These are phyloP conservation scores for Drosophila mimica DNA, from an alignment of 2,888 invertebrate genomes.

Conservation along the genomic window DNA sequence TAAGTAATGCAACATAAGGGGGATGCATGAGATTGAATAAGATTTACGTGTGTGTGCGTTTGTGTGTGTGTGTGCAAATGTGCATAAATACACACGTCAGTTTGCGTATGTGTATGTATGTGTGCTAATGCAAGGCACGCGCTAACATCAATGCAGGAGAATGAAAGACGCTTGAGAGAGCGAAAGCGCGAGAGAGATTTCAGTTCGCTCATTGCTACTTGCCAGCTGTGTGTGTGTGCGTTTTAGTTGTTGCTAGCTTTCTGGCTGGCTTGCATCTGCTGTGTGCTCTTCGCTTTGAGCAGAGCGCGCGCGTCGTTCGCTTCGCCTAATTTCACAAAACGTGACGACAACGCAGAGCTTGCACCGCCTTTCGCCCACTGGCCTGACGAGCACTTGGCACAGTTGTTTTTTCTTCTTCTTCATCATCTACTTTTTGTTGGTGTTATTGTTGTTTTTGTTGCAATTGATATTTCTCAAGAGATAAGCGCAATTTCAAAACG, in stretches of 20 bases:
- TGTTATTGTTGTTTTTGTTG: constrained; percentile 45
- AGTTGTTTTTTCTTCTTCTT: constrained; percentile 40
- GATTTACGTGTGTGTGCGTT: constrained; percentile 17
- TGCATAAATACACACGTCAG: not conserved
- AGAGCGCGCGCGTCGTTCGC: constrained; percentile 58
- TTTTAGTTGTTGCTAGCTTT: constrained; percentile 28
- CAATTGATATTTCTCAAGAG: constrained; percentile 79
- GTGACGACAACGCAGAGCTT: constrained; percentile 64
- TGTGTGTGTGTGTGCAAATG: constrained; percentile 18
- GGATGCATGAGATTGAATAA: constrained; percentile 15
- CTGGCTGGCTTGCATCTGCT: constrained; percentile 39
- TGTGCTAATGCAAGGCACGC: constrained; percentile 54
- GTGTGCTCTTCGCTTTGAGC: constrained; percentile 14
- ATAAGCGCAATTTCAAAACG: constrained; percentile 76
- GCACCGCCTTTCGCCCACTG: constrained; percentile 15
- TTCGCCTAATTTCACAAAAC: constrained; percentile 77
- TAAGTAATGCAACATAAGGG: constrained; percentile 59
- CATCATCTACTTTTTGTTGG: constrained; percentile 29
- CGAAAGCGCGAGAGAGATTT: constrained; percentile 28
- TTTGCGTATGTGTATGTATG: constrained; percentile 2
- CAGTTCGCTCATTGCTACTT: constrained; percentile 31
- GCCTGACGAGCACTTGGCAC: constrained; percentile 51
- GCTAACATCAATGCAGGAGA: constrained; percentile 36
- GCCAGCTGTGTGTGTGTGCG: constrained; percentile 6
- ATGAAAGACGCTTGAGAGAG: constrained; percentile 7